Evolutionary conservation across 2,797 vertebrate genomes (phyloP).

Genomic region (Notoglanidium macrostoma): DNA sequence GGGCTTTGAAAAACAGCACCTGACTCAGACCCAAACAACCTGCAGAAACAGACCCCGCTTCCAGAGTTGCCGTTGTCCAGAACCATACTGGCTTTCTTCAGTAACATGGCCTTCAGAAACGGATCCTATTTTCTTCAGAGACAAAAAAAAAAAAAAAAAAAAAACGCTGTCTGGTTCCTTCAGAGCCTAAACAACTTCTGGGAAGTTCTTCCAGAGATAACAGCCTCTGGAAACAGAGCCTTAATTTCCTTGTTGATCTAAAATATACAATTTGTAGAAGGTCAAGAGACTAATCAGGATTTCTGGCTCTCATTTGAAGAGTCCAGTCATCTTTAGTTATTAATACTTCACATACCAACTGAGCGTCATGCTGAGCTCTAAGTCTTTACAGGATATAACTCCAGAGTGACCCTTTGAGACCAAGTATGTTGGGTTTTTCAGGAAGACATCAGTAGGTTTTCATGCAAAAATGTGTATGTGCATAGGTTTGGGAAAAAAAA

Average conservation of each 20-base stretch:
- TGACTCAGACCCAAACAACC: not conserved
- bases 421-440: not conserved
- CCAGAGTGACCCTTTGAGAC: not conserved
- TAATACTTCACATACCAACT: not conserved
- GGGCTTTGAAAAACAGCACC: not conserved
- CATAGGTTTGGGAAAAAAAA: not conserved
- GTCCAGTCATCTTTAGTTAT: not conserved
- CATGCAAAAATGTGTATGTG: not conserved
- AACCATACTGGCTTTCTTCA: not conserved
- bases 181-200: constrained; percentile 14
- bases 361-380: not conserved
- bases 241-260: not conserved
- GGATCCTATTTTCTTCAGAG: not conserved
- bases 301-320: not conserved
- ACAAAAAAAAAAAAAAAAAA: not conserved
- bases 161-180: not conserved
- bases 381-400: not conserved
- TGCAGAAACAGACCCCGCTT: not conserved
- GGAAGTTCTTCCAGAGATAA: not conserved
- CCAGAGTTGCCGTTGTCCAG: not conserved
- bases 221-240: not conserved
- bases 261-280: not conserved
- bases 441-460: not conserved
- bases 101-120: constrained; percentile 1
- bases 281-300: not conserved